phyloP scores from a whole-genome alignment of 2,888 invertebrate genomes.

The Trissonchulus sp. region DNA sequence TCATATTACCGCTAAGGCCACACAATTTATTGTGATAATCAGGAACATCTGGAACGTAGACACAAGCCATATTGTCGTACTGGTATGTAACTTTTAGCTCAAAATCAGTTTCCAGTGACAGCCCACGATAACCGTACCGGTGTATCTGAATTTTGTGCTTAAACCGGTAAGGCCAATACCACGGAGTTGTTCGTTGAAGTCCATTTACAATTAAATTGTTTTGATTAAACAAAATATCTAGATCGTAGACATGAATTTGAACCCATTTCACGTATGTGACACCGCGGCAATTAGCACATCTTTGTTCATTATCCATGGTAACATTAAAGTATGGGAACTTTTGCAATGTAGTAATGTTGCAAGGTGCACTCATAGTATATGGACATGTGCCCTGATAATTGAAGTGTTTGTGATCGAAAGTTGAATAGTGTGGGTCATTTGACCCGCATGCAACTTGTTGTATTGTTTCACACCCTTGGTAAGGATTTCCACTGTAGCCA shows the following conservation, averaged over 20 bases:
- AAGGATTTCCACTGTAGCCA: slow-evolving; percentile 38
- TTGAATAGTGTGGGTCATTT: slow-evolving; percentile 51
- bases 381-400: slow-evolving; percentile 48
- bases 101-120: slow-evolving; percentile 3
- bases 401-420: slow-evolving; percentile 47
- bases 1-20: slow-evolving; percentile 43
- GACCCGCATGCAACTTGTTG: slow-evolving; percentile 37
- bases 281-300: background rate
- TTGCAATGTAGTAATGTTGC: slow-evolving; percentile 18
- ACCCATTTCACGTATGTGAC: slow-evolving; percentile 4
- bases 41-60: slow-evolving; percentile 40
- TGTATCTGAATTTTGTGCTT: background rate
- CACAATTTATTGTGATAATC: slow-evolving; percentile 41
- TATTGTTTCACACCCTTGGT: slow-evolving; percentile 29
- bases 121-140: background rate
- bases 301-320: background rate
- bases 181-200: slow-evolving; percentile 38
- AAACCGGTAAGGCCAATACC: slow-evolving; percentile 38
- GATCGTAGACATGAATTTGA: slow-evolving; percentile 13
- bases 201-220: too few species aligned
- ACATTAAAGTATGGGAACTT: slow-evolving; percentile 11
- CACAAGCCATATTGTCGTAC: slow-evolving; percentile 28
- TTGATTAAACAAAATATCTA: background rate
- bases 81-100: background rate
- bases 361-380: slow-evolving; percentile 45